Conservation (phyloP, 35 echinoderm and acorn worm species). For the Holothuria glaberrima region DNA sequence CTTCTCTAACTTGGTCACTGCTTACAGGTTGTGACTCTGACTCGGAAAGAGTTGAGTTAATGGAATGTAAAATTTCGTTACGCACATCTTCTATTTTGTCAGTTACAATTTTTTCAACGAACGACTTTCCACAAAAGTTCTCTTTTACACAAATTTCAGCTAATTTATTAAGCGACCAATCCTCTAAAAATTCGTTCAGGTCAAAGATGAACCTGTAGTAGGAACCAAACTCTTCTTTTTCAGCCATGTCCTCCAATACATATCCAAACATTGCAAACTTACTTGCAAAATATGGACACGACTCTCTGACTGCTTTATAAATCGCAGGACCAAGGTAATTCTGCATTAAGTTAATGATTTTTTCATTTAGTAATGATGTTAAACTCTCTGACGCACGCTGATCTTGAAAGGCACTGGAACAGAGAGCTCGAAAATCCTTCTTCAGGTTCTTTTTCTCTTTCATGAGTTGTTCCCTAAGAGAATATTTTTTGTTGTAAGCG, state of each 20-base stretch:
- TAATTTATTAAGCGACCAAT: conserved; percentile 32
- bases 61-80: background rate
- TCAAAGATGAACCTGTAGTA: conserved; percentile 22
- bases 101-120: background rate
- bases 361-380: background rate
- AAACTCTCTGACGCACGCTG: conserved; percentile 30
- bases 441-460: conserved; percentile 30
- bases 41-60: background rate
- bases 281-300: conserved; percentile 15
- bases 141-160: background rate
- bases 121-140: background rate
- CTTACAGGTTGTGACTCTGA: background rate
- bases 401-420: conserved; percentile 31
- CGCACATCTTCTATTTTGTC: background rate
- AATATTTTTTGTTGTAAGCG: conserved; percentile 12
- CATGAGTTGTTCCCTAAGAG: background rate
- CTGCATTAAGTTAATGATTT: background rate
- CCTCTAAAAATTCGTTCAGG: background rate
- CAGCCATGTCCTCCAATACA: conserved; percentile 29
- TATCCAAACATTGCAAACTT: conserved; percentile 46
- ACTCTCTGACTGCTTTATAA: background rate
- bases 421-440: conserved; percentile 31
- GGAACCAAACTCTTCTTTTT: conserved; percentile 18
- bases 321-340: conserved; percentile 25
- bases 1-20: background rate